Conservation (phyloP, 1,140 invertebrate species). For the Patella vulgata region DNA sequence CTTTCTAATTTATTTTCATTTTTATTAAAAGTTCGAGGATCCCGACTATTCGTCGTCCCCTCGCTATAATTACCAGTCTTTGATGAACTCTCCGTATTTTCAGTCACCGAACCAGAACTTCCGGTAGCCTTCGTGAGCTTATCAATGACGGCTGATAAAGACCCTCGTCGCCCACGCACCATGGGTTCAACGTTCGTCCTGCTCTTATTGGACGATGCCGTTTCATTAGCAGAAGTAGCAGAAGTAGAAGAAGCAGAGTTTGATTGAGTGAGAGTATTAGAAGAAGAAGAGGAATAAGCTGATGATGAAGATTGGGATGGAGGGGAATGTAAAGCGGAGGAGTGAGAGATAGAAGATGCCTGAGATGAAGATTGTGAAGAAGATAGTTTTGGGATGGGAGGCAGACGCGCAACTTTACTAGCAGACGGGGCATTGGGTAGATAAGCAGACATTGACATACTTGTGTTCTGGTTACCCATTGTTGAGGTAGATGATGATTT, state of each 20-base stretch:
- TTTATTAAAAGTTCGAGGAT: no score
- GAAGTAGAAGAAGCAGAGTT: constrained; percentile 2
- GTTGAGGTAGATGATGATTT: constrained; percentile 28
- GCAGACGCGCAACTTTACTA: constrained; percentile 52
- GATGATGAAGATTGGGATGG: background rate
- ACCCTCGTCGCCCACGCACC: constrained; percentile 75
- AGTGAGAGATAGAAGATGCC: background rate
- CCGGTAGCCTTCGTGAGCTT: constrained; percentile 72
- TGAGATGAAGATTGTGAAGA: constrained; percentile 10
- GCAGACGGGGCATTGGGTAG: constrained; percentile 50
- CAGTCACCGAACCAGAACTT: constrained; percentile 6
- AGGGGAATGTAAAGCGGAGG: background rate
- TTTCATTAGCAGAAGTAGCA: constrained; percentile 14
- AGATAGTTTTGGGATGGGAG: constrained; percentile 51
- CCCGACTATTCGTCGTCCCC: no score
- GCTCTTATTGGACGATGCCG: constrained; percentile 14
- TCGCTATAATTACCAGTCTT: no score
- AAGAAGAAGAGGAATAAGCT: constrained; percentile 10
- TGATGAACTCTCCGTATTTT: background rate
- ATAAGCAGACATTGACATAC: constrained; percentile 40
- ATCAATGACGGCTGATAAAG: constrained; percentile 85
- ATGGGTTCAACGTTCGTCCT: constrained; percentile 6
- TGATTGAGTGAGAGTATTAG: constrained; percentile 8
- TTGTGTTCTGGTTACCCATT: constrained; percentile 12
- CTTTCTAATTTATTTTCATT: no score